phyloP scores from a whole-genome alignment of 2,888 invertebrate species.

The Steinernema hermaphroditum region DNA sequence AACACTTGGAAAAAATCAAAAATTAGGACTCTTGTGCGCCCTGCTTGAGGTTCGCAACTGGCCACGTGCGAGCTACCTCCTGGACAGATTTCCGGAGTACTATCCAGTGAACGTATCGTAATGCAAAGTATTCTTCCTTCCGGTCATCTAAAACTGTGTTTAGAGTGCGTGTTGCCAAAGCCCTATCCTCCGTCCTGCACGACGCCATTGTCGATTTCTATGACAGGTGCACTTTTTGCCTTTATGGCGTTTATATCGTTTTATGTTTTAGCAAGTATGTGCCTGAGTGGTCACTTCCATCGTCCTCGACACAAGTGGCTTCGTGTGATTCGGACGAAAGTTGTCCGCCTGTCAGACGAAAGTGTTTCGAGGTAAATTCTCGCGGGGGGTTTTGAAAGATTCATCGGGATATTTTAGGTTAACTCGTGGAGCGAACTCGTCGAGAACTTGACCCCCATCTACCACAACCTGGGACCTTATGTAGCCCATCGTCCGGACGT shows the following conservation, averaged over 20 bases:
- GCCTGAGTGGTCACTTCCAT: neutral
- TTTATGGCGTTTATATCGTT: neutral
- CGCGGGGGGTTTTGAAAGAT: too few species aligned
- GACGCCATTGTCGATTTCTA: conserved; percentile 53
- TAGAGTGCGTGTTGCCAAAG: conserved; percentile 50
- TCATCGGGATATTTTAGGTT: conserved; percentile 32
- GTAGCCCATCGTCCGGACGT: conserved; percentile 84
- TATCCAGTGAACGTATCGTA: conserved; percentile 60
- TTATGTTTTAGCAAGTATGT: neutral
- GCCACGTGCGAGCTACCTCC: conserved; percentile 80
- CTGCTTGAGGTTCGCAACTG: conserved; percentile 85
- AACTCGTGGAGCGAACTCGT: conserved; percentile 52
- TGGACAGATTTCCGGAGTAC: conserved; percentile 79
- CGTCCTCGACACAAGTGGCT: neutral
- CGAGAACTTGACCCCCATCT: conserved; percentile 77
- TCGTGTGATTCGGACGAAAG: neutral
- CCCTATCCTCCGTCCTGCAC: conserved; percentile 54
- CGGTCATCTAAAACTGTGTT: conserved; percentile 11
- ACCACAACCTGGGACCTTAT: conserved; percentile 83
- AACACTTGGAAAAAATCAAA: conserved; percentile 77
- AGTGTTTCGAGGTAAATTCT: neutral
- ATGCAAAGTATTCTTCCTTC: neutral
- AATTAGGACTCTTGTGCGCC: conserved; percentile 87
- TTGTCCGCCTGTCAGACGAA: neutral
- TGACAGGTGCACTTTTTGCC: conserved; percentile 33